Conservation (phyloP, 2,888 invertebrate genomes). For the Isotomurus palustris region DNA sequence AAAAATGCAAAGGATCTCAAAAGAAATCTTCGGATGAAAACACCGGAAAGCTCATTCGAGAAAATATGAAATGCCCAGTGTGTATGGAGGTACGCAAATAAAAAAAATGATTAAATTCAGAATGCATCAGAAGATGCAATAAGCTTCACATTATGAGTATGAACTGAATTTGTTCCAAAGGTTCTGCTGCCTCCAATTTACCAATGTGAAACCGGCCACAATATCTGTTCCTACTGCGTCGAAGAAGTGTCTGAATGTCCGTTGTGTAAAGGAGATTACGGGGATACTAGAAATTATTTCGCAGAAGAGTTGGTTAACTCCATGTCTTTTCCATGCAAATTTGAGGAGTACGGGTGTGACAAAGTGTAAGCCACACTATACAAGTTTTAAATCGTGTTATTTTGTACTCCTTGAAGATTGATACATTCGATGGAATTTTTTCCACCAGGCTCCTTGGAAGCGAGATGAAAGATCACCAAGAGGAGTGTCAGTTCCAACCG, state of each 20-base stretch:
- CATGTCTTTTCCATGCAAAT: constrained; percentile 26
- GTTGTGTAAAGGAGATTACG: constrained; percentile 25
- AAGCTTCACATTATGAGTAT: no score
- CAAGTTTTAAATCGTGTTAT: background rate
- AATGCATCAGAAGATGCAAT: no score
- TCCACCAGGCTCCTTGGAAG: constrained; percentile 14
- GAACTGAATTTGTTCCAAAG: no score
- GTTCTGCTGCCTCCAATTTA: constrained; percentile 26
- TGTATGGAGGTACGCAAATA: no score
- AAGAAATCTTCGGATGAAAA: no score
- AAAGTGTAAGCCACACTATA: constrained; percentile 2
- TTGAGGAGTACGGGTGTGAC: constrained; percentile 25
- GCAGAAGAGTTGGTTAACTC: constrained; percentile 30
- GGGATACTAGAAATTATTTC: constrained; percentile 28
- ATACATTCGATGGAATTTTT: no score
- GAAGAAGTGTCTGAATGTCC: constrained; percentile 25
- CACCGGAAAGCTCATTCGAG: no score
- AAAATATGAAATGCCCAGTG: no score
- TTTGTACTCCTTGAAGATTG: background rate
- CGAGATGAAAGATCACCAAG: constrained; percentile 21
- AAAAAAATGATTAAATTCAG: no score
- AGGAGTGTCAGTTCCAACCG: constrained; percentile 23
- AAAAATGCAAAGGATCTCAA: no score
- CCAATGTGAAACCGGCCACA: constrained; percentile 29
- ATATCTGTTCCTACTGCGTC: constrained; percentile 22